Conservation (phyloP, 2,113 vertebrate species). For the Coracopsis vasa region DNA sequence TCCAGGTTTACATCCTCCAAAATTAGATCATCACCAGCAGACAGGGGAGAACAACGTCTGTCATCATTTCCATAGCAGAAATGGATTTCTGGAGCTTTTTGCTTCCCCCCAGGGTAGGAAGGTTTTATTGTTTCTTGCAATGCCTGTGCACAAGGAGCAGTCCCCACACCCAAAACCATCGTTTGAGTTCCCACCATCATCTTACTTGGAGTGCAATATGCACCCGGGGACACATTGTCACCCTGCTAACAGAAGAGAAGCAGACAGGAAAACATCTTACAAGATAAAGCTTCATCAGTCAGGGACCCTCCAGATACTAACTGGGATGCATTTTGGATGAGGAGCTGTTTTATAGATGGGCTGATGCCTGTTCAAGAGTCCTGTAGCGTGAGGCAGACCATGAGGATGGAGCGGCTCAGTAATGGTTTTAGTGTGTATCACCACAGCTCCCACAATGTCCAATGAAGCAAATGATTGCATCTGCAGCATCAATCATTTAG, state of each 20-base stretch:
- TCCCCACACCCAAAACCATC: rapidly evolving
- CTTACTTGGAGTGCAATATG: neutral
- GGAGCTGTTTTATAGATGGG: neutral
- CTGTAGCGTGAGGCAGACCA: neutral
- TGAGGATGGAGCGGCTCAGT: neutral
- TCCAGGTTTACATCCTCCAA: neutral
- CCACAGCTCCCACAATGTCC: neutral
- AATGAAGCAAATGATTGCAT: neutral
- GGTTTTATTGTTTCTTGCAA: neutral
- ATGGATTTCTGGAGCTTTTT: neutral
- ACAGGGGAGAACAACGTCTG: neutral
- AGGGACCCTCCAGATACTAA: neutral
- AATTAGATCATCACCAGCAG: neutral
- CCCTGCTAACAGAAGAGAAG: neutral
- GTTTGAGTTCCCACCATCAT: rapidly evolving
- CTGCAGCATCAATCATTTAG: constrained; percentile 9
- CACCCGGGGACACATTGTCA: neutral
- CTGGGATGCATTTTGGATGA: neutral
- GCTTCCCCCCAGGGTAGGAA: neutral
- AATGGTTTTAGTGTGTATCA: neutral
- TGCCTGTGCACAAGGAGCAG: neutral
- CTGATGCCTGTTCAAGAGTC: neutral
- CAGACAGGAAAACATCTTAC: neutral
- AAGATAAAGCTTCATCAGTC: neutral
- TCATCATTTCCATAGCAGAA: neutral